Evolutionary conservation across 2,113 vertebrate genomes (phyloP).

Genomic region (Irena cyanogastra): DNA sequence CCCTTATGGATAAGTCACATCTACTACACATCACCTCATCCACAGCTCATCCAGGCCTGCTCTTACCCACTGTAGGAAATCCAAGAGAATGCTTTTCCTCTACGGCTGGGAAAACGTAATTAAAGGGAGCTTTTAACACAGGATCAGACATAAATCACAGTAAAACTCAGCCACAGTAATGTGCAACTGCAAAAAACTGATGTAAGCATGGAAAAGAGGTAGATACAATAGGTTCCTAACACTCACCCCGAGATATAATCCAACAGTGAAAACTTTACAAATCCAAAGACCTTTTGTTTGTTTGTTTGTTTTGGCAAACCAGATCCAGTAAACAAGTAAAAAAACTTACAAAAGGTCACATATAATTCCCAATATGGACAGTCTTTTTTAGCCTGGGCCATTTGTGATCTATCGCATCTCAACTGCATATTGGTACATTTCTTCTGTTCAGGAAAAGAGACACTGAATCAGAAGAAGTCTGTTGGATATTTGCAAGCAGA

Average conservation of each 20-base stretch:
- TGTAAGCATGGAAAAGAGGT: background rate
- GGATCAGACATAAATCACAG: background rate
- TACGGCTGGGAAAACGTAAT: background rate
- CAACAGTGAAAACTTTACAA: background rate
- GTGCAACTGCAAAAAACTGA: background rate
- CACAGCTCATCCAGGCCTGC: background rate
- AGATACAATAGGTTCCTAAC: background rate
- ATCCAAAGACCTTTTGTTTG: background rate
- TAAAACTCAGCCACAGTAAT: background rate
- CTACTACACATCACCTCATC: background rate
- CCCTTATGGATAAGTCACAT: background rate
- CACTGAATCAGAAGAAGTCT: background rate
- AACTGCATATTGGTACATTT: accelerated
- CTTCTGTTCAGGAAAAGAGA: background rate
- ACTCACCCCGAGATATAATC: background rate
- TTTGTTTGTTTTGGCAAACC: background rate
- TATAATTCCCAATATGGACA: background rate
- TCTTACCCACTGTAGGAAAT: background rate
- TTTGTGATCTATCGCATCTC: background rate
- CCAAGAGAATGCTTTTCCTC: background rate
- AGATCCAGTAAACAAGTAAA: background rate
- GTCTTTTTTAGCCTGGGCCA: accelerated
- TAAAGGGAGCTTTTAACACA: background rate
- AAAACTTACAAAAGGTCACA: background rate
- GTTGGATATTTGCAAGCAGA: background rate